Conservation (phyloP, 2,113 vertebrate genomes). For the Pungitius pungitius region DNA sequence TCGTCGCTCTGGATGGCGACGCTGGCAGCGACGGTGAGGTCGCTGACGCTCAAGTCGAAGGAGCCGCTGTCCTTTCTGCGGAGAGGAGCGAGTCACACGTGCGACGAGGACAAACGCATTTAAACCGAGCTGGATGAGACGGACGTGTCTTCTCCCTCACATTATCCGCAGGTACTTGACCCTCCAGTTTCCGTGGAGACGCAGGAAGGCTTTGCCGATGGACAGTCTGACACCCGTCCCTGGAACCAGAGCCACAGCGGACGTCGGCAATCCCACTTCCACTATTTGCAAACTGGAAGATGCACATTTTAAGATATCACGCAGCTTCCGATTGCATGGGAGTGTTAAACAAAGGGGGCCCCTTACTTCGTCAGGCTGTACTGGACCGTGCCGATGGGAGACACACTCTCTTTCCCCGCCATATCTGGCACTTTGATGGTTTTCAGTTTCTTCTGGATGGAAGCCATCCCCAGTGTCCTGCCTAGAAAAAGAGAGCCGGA, state of each 20-base stretch:
- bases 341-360: background rate
- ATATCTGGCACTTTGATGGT: conserved; percentile 75
- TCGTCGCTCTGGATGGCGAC: conserved; percentile 68
- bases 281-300: conserved; percentile 69
- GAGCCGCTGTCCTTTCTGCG: conserved; percentile 77
- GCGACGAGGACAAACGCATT: too few species aligned
- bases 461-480: conserved; percentile 69
- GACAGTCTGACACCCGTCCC: conserved; percentile 70
- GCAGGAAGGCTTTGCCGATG: conserved; percentile 71
- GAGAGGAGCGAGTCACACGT: background rate
- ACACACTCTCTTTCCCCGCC: conserved; percentile 65
- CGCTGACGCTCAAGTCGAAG: conserved; percentile 74
- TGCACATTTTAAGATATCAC: background rate
- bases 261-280: conserved; percentile 72
- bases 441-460: conserved; percentile 71
- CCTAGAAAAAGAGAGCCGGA: conserved; percentile 43
- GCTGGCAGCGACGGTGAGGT: conserved; percentile 59
- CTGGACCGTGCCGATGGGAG: conserved; percentile 74
- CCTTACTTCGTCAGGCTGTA: conserved; percentile 80
- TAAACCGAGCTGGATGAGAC: background rate
- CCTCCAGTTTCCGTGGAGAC: conserved; percentile 78
- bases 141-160: conserved; percentile 57
- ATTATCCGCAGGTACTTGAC: conserved; percentile 74
- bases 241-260: conserved; percentile 66
- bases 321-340: background rate